These are phyloP conservation scores for Dasyurus viverrinus DNA, from an alignment of 2,113 vertebrate genomes.

Conservation along the genomic window DNA sequence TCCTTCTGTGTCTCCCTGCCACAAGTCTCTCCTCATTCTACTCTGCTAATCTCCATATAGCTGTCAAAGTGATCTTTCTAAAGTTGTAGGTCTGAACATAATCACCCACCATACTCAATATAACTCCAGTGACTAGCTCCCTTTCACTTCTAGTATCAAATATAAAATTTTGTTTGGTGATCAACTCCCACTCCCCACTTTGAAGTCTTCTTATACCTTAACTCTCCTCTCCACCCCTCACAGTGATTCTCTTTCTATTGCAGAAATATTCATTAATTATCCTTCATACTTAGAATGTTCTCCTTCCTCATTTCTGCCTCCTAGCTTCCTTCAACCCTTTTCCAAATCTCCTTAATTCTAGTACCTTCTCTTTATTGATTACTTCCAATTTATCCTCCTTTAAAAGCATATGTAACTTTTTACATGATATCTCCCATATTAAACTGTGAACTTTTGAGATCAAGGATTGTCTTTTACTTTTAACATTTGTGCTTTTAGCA, in stretches of 20 bases:
- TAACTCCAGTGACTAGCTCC: neutral
- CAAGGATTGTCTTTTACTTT: neutral
- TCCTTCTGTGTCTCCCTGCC: neutral
- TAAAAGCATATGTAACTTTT: neutral
- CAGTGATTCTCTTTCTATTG: neutral
- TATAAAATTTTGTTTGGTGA: neutral
- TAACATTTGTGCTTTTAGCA: neutral
- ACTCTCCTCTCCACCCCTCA: neutral
- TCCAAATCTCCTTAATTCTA: neutral
- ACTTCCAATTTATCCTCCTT: neutral
- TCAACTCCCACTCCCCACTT: neutral
- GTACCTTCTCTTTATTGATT: neutral
- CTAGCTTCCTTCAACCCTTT: neutral
- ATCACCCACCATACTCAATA: neutral
- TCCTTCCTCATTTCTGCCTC: neutral
- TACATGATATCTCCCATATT: neutral
- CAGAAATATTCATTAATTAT: too few species aligned
- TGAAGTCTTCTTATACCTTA: neutral
- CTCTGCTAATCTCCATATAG: neutral
- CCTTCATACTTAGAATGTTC: neutral
- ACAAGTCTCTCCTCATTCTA: neutral
- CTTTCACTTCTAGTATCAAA: neutral
- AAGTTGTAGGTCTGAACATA: neutral
- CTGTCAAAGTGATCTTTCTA: neutral
- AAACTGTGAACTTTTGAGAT: neutral